Evolutionary conservation across 1,140 invertebrate species (phyloP).

Genomic region (Drosophila hydei): DNA sequence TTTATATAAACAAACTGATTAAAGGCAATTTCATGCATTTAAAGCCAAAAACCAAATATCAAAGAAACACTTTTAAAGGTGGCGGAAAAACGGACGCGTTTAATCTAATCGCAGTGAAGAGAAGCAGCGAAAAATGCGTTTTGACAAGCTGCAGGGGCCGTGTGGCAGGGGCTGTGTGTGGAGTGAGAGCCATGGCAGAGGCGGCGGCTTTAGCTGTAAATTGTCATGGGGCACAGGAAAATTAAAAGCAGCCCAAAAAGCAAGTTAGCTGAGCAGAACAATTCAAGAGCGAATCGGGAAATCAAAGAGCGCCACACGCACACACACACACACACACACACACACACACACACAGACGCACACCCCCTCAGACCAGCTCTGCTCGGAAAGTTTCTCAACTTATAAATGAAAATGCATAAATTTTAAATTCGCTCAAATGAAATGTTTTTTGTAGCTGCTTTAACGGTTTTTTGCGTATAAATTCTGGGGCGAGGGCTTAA

Average conservation of each 20-base stretch:
- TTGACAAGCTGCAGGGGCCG: slow-evolving; percentile 21
- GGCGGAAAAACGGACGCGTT: slow-evolving; percentile 66
- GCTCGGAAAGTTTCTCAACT: slow-evolving; percentile 49
- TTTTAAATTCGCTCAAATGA: slow-evolving; percentile 64
- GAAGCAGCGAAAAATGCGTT: slow-evolving; percentile 26
- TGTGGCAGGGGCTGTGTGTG: neutral
- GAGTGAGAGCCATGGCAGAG: neutral
- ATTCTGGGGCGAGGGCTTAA: slow-evolving; percentile 40
- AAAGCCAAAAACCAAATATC: slow-evolving; percentile 12
- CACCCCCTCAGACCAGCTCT: neutral
- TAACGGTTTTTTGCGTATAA: slow-evolving; percentile 74
- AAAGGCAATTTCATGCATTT: too few relatives aligned
- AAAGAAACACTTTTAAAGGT: slow-evolving; percentile 55
- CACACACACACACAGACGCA: slow-evolving; percentile 9
- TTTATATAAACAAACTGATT: too few relatives aligned
- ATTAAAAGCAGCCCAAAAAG: slow-evolving; percentile 47
- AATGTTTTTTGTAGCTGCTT: slow-evolving; percentile 66
- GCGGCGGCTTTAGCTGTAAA: slow-evolving; percentile 47
- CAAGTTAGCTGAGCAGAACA: slow-evolving; percentile 21
- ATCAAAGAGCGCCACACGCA: slow-evolving; percentile 40
- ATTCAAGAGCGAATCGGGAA: slow-evolving; percentile 14
- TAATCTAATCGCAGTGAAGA: slow-evolving; percentile 39
- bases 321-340: neutral
- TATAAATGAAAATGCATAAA: slow-evolving; percentile 70
- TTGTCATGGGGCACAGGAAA: slow-evolving; percentile 55